Evolutionary conservation across 2,797 vertebrate genomes (phyloP).

Genomic region (Peromyscus nudipes): DNA sequence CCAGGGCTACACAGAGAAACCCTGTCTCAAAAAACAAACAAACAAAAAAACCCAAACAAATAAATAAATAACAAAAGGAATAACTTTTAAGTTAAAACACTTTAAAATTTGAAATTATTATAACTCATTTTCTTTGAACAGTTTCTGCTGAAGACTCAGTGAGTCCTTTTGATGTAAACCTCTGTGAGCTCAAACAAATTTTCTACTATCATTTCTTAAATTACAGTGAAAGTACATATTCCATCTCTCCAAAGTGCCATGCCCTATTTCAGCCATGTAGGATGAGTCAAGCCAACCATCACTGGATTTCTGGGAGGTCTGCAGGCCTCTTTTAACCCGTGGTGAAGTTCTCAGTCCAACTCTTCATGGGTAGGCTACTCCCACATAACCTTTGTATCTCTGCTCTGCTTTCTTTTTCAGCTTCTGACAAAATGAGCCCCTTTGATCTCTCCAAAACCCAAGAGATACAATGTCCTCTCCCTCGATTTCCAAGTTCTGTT

Average conservation of each 20-base stretch:
- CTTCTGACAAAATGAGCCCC: not conserved
- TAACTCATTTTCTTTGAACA: not conserved
- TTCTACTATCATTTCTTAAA: constrained; percentile 13
- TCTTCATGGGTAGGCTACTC: not conserved
- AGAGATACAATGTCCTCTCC: not conserved
- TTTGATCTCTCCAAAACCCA: not conserved
- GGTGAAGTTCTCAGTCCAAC: not conserved
- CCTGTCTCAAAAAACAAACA: not conserved
- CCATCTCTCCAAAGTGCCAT: not conserved
- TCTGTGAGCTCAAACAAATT: constrained; percentile 26
- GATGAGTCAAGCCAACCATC: not conserved
- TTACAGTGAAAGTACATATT: not conserved
- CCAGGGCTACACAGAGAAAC: not conserved
- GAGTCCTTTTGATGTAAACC: not conserved
- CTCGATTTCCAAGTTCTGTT: not conserved
- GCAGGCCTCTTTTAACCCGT: not conserved
- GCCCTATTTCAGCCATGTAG: not conserved
- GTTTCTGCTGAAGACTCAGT: not conserved
- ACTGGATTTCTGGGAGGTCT: not conserved
- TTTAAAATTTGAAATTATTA: not conserved
- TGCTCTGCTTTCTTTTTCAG: not conserved
- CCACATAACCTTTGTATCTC: not conserved
- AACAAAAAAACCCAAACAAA: not conserved
- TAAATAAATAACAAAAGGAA: not conserved
- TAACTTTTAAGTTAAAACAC: not conserved